These are phyloP conservation scores for Pipa parva DNA, from an alignment of 2,113 vertebrate genomes.

Conservation along the genomic window DNA sequence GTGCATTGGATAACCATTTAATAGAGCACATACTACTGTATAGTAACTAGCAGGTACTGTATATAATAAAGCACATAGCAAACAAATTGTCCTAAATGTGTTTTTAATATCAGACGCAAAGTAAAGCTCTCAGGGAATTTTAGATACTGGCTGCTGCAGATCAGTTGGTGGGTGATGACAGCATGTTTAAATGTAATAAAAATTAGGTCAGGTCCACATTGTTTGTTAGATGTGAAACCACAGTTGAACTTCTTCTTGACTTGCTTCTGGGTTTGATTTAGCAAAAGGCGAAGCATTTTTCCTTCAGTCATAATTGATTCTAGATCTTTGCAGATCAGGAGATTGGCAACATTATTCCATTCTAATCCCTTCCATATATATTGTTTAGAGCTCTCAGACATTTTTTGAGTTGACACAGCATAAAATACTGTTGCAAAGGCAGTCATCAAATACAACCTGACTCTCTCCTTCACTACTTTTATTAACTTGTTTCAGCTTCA, in stretches of 20 bases:
- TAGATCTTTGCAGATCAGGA: background rate
- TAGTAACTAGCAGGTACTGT: background rate
- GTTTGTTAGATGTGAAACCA: background rate
- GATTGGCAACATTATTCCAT: background rate
- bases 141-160: background rate
- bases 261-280: background rate
- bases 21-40: background rate
- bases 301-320: background rate
- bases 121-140: background rate
- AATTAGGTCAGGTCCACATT: background rate
- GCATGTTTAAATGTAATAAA: background rate
- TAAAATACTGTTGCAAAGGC: background rate
- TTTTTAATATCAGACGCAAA: background rate
- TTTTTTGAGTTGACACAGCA: background rate
- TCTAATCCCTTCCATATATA: background rate
- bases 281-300: background rate
- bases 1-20: too few relatives aligned
- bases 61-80: background rate
- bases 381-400: background rate
- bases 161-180: background rate
- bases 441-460: background rate
- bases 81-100: background rate
- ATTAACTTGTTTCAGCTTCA: background rate
- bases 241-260: background rate
- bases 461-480: background rate